Percentiles rank a stretch among this genome's conserved stretches.
Evolutionary conservation across 2,797 vertebrate species (phyloP).

Genomic region (Amazona ochrocephala): DNA sequence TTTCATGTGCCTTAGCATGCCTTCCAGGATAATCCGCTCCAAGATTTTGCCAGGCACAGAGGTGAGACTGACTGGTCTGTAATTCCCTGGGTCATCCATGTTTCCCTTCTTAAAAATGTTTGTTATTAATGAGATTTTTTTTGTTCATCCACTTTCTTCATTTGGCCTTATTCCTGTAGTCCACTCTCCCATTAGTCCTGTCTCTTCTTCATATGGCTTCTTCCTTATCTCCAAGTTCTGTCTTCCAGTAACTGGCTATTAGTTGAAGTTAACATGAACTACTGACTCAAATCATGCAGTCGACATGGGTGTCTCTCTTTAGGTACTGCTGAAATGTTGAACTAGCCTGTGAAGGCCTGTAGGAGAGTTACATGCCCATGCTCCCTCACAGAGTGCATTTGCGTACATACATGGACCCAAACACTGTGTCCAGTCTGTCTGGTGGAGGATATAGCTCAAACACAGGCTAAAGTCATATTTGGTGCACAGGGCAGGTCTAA

Average conservation of each 20-base stretch:
- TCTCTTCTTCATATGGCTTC: neutral
- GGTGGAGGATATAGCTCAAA: neutral
- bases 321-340: neutral
- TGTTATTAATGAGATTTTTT: neutral
- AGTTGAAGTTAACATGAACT: neutral
- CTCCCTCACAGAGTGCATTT: neutral
- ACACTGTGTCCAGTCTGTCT: neutral
- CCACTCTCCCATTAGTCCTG: neutral
- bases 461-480: neutral
- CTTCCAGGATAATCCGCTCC: too few species aligned
- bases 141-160: neutral
- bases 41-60: too few species aligned
- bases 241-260: neutral
- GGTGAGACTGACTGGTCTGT: too few species aligned
- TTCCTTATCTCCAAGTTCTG: neutral
- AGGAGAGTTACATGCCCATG: neutral
- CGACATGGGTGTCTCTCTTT: rapidly evolving
- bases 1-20: too few species aligned
- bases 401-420: neutral
- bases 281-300: neutral
- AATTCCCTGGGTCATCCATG: too few species aligned
- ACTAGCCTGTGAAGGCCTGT: neutral
- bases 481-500: neutral
- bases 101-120: neutral
- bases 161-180: neutral